These are phyloP conservation scores for Pitangus sulphuratus DNA, from an alignment of 2,797 vertebrate genomes.

Conservation along the genomic window DNA sequence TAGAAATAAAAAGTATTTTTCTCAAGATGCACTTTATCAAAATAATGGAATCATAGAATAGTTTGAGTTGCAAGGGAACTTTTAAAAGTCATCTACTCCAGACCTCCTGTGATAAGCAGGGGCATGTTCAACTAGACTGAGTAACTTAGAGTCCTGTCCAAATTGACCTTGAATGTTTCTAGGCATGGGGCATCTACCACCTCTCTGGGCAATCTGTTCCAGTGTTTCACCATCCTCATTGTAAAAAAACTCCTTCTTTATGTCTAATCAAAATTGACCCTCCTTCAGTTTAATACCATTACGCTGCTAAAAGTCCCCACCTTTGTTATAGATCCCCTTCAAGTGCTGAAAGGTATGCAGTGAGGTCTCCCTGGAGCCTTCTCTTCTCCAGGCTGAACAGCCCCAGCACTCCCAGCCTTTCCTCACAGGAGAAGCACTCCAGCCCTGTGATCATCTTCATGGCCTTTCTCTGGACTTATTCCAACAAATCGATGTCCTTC, in stretches of 20 bases:
- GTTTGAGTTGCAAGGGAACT: not conserved
- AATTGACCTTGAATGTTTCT: not conserved
- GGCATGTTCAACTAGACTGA: not conserved
- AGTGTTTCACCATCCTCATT: not conserved
- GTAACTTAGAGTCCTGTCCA: not conserved
- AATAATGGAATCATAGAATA: not conserved
- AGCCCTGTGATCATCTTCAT: not conserved
- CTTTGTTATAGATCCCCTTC: not conserved
- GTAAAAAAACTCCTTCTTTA: not conserved
- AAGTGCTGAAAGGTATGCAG: not conserved
- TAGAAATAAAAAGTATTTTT: not conserved
- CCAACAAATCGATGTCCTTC: rapidly evolving
- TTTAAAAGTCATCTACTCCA: not conserved
- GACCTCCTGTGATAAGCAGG: not conserved
- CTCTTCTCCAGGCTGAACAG: not conserved
- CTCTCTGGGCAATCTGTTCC: not conserved
- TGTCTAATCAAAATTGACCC: rapidly evolving
- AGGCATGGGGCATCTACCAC: not conserved
- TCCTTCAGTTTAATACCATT: not conserved
- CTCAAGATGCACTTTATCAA: not conserved
- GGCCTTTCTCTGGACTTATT: not conserved
- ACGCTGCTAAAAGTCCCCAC: not conserved
- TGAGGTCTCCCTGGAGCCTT: not conserved
- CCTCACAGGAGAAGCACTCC: not conserved
- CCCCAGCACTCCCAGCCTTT: not conserved